A percentile compares a stretch with the other conserved stretches of the same genome.
Conservation (phyloP, 1,140 invertebrate species). For the Paralvinella palmiformis region DNA sequence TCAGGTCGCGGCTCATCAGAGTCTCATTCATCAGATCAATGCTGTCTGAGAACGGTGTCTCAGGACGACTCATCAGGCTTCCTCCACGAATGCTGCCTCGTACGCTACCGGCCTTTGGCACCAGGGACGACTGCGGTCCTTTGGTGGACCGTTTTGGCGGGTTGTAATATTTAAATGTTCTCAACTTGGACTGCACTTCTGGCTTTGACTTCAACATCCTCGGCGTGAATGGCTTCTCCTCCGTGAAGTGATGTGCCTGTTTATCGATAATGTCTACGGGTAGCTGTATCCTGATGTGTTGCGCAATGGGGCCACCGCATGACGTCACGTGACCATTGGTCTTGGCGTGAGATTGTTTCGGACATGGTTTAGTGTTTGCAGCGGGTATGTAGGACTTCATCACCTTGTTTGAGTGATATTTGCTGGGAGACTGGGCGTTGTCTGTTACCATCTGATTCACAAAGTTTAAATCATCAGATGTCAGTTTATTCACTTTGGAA, state of each 20-base stretch:
- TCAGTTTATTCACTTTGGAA: neutral
- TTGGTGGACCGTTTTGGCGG: conserved; percentile 18
- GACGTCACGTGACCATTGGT: too few relatives aligned
- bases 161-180: conserved; percentile 41
- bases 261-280: conserved; percentile 38
- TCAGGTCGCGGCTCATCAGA: conserved; percentile 39
- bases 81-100: neutral
- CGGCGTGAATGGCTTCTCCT: conserved; percentile 44
- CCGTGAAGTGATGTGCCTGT: conserved; percentile 37
- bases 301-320: too few relatives aligned
- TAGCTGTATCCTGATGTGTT: neutral
- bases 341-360: neutral
- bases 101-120: too few relatives aligned
- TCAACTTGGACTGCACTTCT: conserved; percentile 35
- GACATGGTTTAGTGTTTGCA: neutral
- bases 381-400: conserved; percentile 15
- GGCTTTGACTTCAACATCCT: conserved; percentile 35
- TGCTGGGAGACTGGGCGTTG: conserved; percentile 3
- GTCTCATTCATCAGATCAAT: conserved; percentile 38
- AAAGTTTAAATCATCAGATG: neutral
- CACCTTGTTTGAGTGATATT: conserved; percentile 1
- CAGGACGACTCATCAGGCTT: neutral
- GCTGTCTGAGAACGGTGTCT: conserved; percentile 7
- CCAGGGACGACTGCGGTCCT: too few relatives aligned
- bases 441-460: conserved; percentile 15